phyloP scores from a whole-genome alignment of 2,113 vertebrate species.

The Podilymbus podiceps region DNA sequence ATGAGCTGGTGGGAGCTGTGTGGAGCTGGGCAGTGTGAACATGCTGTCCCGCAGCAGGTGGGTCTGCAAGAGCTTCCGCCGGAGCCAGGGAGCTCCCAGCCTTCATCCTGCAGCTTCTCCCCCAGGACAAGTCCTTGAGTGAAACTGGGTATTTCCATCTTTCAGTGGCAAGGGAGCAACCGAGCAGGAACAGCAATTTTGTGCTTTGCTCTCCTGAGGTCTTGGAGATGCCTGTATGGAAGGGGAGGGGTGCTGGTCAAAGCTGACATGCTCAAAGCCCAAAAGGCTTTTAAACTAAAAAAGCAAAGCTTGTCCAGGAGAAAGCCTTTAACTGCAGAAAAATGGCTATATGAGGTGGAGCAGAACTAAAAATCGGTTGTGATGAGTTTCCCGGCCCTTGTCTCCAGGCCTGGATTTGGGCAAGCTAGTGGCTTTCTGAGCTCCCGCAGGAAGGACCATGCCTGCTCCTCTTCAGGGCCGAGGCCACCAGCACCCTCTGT shows the following conservation, averaged over 20 bases:
- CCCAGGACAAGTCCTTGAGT: not conserved
- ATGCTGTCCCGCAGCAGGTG: accelerated
- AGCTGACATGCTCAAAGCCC: not conserved
- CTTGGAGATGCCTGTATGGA: not conserved
- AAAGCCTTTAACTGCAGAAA: not conserved
- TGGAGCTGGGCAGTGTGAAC: not conserved
- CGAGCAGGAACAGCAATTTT: not conserved
- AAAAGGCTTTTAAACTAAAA: not conserved
- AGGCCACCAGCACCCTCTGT: not conserved
- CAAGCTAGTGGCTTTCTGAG: not conserved
- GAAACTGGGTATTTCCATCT: not conserved
- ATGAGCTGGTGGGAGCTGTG: accelerated
- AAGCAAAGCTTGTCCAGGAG: not conserved
- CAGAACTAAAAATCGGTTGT: not conserved
- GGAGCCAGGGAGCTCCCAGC: not conserved
- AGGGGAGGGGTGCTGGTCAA: not conserved
- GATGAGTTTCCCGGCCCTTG: not conserved
- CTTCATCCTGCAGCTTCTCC: not conserved
- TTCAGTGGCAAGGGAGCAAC: not conserved
- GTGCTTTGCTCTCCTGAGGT: not conserved
- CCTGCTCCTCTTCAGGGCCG: not conserved
- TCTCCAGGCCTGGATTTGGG: not conserved
- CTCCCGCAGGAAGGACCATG: not conserved
- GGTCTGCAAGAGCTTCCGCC: not conserved
- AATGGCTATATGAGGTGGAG: not conserved